Evolutionary conservation across 2,888 invertebrate genomes (phyloP), one percentile per base, ranked within the genome.

Genomic region (Drosophila austrosaltans): DNA sequence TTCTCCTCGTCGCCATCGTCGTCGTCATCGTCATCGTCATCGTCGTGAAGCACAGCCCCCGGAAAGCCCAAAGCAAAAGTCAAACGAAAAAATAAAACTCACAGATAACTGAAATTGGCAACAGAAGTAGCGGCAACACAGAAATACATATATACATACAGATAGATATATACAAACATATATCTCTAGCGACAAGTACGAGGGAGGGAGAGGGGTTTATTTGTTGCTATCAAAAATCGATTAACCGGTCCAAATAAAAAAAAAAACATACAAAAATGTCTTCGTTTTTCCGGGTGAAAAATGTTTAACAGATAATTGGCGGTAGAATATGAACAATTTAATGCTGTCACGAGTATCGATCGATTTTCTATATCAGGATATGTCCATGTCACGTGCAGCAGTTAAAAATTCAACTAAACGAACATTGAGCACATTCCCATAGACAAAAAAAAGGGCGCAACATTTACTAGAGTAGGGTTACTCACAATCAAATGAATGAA

Each of bases 21-120:
- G 69, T 64, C 56, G 58, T 64, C 44, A 7, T 20, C 20, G 58
- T 64, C 44, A 7, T 20, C 20, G 44, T 44, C 44, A 20, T 66
- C 61, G 66, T 63, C 72, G 62, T 62, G 72, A 69, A 65, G 64
- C 66, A 75, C 79, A 80, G 60, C 66, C 72, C 64, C 70, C 48
- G 48, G 48, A 70, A 72, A 72, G 71, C 56, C 70, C 63, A 71
- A 71, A 69, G 67, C 73, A 72, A 75, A 73, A 57, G 56, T 36
- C 56, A 57, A 57, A 36, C 56, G 66, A 61, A 48, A 44, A 44
- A 48, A 78, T 73, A 72, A 72, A 72, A 72, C 84, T 82, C 78
- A 63, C 78, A 79, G 86, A 85, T 82, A 82, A 82, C 85, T 83
- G 81, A 86, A 83, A 83, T 83, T 86, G 83, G 84, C 86, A 86